Evolutionary conservation across 2,888 invertebrate genomes (phyloP).

Genomic region (Pecten maximus): DNA sequence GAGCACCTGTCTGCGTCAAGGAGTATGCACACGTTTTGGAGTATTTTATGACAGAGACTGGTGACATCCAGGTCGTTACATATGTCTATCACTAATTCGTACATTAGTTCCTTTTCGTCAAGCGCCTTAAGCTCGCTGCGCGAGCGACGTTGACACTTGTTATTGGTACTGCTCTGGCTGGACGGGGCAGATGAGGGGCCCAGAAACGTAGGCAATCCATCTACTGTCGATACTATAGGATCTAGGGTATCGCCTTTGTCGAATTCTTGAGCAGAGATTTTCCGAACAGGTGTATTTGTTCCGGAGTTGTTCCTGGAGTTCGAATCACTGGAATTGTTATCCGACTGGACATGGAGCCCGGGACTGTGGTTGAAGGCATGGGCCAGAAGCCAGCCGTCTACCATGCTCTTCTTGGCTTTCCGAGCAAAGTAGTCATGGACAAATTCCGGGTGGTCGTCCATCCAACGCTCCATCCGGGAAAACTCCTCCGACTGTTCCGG

Average conservation of each 20-base stretch:
- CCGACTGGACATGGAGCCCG: constrained; percentile 60
- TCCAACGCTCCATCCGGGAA: constrained; percentile 92
- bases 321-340: constrained; percentile 75
- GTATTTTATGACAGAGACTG: constrained; percentile 81
- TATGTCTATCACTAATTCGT: constrained; percentile 81
- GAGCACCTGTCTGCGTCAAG: constrained; percentile 81
- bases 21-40: constrained; percentile 81
- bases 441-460: constrained; percentile 97
- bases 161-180: constrained; percentile 54
- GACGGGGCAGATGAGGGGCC: constrained; percentile 78
- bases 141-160: constrained; percentile 84
- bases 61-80: constrained; percentile 81
- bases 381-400: constrained; percentile 93
- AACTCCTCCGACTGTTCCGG: constrained; percentile 69
- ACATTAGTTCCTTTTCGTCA: constrained; percentile 81
- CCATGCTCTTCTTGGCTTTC: constrained; percentile 95
- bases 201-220: constrained; percentile 96
- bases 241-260: constrained; percentile 94
- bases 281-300: constrained; percentile 95
- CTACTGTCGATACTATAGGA: constrained; percentile 93
- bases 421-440: constrained; percentile 95
- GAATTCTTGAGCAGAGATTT: constrained; percentile 97
- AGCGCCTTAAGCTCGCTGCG: constrained; percentile 85
- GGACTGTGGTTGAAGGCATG: constrained; percentile 77
- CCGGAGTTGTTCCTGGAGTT: constrained; percentile 86